phyloP scores from a whole-genome alignment of 2,113 vertebrate species.

The Vidua macroura region DNA sequence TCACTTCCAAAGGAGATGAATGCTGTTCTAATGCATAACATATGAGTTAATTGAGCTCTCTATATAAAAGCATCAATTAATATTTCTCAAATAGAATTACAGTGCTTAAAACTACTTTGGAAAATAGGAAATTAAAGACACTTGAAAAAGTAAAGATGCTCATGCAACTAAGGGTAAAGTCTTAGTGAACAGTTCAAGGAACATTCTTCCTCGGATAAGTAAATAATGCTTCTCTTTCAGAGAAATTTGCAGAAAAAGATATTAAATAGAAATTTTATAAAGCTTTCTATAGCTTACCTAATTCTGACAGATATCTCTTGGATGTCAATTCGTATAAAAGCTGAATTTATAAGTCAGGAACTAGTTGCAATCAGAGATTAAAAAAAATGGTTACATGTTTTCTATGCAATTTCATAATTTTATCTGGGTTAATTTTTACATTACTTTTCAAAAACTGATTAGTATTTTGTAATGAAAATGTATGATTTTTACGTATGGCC shows the following conservation, averaged over 20 bases:
- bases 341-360: background rate
- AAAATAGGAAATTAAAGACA: background rate
- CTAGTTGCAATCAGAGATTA: background rate
- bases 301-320: background rate
- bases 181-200: background rate
- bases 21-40: background rate
- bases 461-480: background rate
- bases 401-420: background rate
- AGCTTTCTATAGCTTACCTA: background rate
- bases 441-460: background rate
- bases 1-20: background rate
- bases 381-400: background rate
- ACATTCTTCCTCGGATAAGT: background rate
- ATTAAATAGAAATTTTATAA: background rate
- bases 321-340: background rate
- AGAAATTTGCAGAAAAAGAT: background rate
- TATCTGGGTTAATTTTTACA: background rate
- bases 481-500: background rate
- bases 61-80: background rate
- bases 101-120: constrained; percentile 26
- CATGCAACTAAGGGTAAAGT: background rate
- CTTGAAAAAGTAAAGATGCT: background rate
- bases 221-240: background rate
- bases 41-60: background rate
- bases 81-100: background rate